Evolutionary conservation across 2,888 invertebrate genomes (phyloP).

Genomic region (Drosophila anomelani): DNA sequence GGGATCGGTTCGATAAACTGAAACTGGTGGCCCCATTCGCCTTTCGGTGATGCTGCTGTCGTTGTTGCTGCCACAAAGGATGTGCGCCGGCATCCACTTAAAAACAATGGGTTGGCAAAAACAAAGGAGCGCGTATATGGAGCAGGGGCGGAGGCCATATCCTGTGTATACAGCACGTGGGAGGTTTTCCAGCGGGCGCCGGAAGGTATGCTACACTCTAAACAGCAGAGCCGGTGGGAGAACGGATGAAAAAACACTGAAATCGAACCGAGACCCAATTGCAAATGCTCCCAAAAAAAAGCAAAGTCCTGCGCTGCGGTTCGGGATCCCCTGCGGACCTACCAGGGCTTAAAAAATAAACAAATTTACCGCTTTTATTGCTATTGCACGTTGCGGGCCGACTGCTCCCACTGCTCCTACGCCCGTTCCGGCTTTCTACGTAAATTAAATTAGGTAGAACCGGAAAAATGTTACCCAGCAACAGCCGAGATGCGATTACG

Average conservation of each 20-base stretch:
- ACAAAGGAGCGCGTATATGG: conserved; percentile 57
- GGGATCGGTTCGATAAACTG: conserved; percentile 34
- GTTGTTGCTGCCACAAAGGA: conserved; percentile 47
- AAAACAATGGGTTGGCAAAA: conserved; percentile 72
- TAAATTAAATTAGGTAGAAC: conserved; percentile 78
- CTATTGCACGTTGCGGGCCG: conserved; percentile 68
- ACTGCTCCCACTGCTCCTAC: neutral
- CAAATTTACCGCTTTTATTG: conserved; percentile 80
- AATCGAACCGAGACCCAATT: conserved; percentile 59
- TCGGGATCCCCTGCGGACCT: conserved; percentile 31
- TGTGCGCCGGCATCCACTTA: conserved; percentile 71
- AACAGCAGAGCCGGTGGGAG: conserved; percentile 38
- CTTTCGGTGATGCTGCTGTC: neutral
- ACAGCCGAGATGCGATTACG: conserved; percentile 72
- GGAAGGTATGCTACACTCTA: conserved; percentile 59
- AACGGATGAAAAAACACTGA: conserved; percentile 45
- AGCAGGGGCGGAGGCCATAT: conserved; percentile 5
- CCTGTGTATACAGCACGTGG: conserved; percentile 26
- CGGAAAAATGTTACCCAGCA: conserved; percentile 58
- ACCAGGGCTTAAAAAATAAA: conserved; percentile 65
- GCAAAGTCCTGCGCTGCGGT: conserved; percentile 11
- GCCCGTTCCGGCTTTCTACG: conserved; percentile 56
- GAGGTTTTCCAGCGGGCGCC: conserved; percentile 56
- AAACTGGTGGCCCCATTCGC: conserved; percentile 9
- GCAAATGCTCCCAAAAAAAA: conserved; percentile 4